Evolutionary conservation across 2,888 invertebrate genomes (phyloP).

Genomic region (Lomographa bimaculata): DNA sequence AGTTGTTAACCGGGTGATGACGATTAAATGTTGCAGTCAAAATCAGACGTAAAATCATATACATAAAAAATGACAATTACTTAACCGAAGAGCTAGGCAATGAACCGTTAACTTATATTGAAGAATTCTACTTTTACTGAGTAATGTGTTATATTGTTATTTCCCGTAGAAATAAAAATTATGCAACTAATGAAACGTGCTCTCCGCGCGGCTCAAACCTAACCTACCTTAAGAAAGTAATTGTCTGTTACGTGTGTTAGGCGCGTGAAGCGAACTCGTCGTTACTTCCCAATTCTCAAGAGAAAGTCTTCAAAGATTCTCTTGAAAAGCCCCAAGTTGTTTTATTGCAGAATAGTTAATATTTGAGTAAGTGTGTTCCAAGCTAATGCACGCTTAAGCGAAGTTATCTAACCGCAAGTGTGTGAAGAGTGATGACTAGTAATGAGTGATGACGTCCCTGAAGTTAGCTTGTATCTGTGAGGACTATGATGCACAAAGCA

Average conservation of each 20-base stretch:
- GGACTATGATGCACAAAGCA: conserved; percentile 46
- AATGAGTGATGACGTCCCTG: conserved; percentile 24
- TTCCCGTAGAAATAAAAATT: conserved; percentile 41
- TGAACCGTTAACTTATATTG: too few species aligned
- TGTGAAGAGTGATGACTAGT: too few species aligned
- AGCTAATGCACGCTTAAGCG: neutral
- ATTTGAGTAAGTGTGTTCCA: neutral
- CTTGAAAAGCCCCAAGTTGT: conserved; percentile 34
- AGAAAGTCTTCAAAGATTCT: conserved; percentile 51
- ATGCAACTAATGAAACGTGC: conserved; percentile 39
- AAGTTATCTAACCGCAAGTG: conserved; percentile 10
- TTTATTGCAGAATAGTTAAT: conserved; percentile 41
- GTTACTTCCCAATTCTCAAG: conserved; percentile 42
- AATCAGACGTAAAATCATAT: too few species aligned
- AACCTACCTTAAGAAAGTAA: conserved; percentile 38
- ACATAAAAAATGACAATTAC: too few species aligned
- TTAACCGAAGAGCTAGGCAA: too few species aligned
- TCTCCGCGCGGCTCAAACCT: conserved; percentile 24
- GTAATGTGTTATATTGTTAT: conserved; percentile 34
- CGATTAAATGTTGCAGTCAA: too few species aligned
- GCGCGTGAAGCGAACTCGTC: conserved; percentile 39
- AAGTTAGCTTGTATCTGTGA: conserved; percentile 19
- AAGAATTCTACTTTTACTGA: too few species aligned
- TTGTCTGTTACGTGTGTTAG: conserved; percentile 39
- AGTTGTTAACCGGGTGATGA: too few species aligned